Evolutionary conservation across 2,888 invertebrate genomes (phyloP), one percentile per base, ranked within the genome.

Genomic region (Aphelenchoides bicaudatus): DNA sequence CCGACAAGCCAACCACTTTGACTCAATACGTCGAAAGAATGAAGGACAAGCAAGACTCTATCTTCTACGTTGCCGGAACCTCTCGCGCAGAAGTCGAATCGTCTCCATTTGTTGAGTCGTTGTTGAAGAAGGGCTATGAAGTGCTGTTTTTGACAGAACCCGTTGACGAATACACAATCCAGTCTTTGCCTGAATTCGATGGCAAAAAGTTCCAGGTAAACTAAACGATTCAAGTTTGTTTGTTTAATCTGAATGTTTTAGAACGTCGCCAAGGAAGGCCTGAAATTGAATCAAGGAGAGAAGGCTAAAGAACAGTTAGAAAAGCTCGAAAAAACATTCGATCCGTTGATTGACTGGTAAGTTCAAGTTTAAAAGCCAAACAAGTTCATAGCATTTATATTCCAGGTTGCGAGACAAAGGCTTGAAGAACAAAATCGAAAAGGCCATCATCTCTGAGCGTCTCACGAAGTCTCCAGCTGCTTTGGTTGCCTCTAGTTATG

Each of bases 91-190:
- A 94, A 85, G 84, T 84, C 38, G 87, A 79, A 62, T 77, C 79
- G 68, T 91, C 92, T 4, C 96, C 96, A 51, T 98, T 98, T 82
- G 93, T 92, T 50, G 98, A 98, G 83, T 85, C 92, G 49, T 84
- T 98, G 34, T 83, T 91, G 71, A 87, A 87, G 80, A 91, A 90
- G 81, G 94, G 94, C 13, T 92, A 88, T 81, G 98, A 98, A 84
- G 72, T 69, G 8, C 83, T 98, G 63, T 94, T 87, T 80, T 84
- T 99, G 51, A 87, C 88, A 8, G 98, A 99, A 83, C 90, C 98
- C 30, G 93, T 98, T 48, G 98, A 98, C 83, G 98, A 98, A 82
- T 98, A 98, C 83, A 88, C 90, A 73, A 88, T 98, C 71, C 90
- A 91, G 51, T 88, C 92, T 46, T 84, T 98, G 80, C 93, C 96